phyloP scores from a whole-genome alignment of 1,140 invertebrate species.

The Scylla paramamosain region DNA sequence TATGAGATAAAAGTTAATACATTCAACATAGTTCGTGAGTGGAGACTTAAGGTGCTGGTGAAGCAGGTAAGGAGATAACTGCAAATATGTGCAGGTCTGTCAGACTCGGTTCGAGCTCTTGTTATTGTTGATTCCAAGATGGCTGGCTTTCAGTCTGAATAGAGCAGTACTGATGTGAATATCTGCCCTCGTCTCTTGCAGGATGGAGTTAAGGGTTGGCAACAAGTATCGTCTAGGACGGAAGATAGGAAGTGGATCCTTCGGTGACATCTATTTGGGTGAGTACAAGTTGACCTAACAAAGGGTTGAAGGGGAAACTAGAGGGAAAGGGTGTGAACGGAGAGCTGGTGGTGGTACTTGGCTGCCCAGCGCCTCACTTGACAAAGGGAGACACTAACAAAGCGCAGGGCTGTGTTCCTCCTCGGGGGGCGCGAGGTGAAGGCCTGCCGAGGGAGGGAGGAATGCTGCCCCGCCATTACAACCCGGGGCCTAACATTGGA shows the following conservation, averaged over 20 bases:
- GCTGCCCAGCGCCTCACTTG: conserved; percentile 46
- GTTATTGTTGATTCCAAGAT: conserved; percentile 77
- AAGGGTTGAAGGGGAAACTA: neutral
- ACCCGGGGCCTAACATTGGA: too few species aligned
- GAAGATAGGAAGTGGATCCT: conserved; percentile 99
- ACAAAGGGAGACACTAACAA: conserved; percentile 70
- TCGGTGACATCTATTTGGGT: conserved; percentile 99
- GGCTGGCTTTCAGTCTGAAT: conserved; percentile 64
- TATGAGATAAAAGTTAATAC: conserved; percentile 72
- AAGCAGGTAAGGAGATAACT: conserved; percentile 71
- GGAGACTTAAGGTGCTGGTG: conserved; percentile 66
- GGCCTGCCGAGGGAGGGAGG: too few species aligned
- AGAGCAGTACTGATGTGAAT: conserved; percentile 71
- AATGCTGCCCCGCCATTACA: too few species aligned
- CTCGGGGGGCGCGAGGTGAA: neutral
- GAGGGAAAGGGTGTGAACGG: conserved; percentile 57
- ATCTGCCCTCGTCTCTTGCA: conserved; percentile 79
- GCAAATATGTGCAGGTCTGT: conserved; percentile 46
- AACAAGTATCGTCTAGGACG: conserved; percentile 96
- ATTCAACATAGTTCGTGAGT: conserved; percentile 59
- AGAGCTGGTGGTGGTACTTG: neutral
- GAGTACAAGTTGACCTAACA: conserved; percentile 78
- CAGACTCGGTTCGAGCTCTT: conserved; percentile 38
- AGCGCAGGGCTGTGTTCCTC: conserved; percentile 32
- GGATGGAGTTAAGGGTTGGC: conserved; percentile 90